Evolutionary conservation across 2,888 invertebrate genomes (phyloP).

Genomic region (Cheilosia grossa): DNA sequence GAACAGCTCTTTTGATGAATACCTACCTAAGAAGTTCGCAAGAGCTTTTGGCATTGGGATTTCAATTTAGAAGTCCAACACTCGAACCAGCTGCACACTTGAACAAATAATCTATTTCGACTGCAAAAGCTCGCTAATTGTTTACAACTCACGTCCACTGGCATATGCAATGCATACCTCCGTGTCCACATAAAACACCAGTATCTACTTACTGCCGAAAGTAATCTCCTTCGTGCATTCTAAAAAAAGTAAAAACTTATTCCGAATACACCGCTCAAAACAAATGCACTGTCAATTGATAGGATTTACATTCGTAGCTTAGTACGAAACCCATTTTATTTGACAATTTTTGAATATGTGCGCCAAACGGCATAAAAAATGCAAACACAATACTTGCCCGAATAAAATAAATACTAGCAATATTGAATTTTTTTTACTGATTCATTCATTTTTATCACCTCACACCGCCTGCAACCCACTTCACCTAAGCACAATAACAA

Average conservation of each 20-base stretch:
- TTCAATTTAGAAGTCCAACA: too few relatives aligned
- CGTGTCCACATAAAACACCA: not conserved
- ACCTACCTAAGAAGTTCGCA: too few relatives aligned
- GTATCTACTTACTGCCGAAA: conserved; percentile 27
- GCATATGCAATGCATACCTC: not conserved
- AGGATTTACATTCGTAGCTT: conserved; percentile 68
- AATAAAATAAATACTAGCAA: conserved; percentile 72
- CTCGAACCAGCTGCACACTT: too few relatives aligned
- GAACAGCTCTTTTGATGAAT: too few relatives aligned
- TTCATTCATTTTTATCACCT: conserved; percentile 71
- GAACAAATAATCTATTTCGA: too few relatives aligned
- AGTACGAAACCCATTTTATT: conserved; percentile 75
- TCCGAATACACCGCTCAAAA: conserved; percentile 13
- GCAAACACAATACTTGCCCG: conserved; percentile 51
- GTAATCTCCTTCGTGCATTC: conserved; percentile 40
- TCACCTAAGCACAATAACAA: conserved; percentile 62
- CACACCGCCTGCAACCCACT: conserved; percentile 1
- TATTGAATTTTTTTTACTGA: conserved; percentile 67
- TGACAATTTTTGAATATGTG: conserved; percentile 75
- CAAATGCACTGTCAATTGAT: conserved; percentile 65
- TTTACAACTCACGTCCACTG: not conserved
- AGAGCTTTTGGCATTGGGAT: too few relatives aligned
- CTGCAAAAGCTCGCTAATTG: not conserved
- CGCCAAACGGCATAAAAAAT: conserved; percentile 61
- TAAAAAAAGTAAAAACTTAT: conserved; percentile 1